These are phyloP conservation scores for Drosophila parabipectinata DNA, from an alignment of 1,140 invertebrate genomes.

Conservation along the genomic window DNA sequence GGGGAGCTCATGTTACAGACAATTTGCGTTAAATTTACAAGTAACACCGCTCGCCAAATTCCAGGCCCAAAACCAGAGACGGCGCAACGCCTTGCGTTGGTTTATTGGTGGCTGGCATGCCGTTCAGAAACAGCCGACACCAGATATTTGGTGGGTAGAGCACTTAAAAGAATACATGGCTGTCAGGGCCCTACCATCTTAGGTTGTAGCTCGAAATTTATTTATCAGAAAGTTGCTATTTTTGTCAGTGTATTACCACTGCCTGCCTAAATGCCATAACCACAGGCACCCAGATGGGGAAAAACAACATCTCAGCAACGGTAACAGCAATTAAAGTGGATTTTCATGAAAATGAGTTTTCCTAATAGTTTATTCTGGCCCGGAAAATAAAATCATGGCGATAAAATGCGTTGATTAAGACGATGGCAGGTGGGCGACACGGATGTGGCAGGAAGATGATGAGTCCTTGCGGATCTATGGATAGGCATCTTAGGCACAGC, in stretches of 20 bases:
- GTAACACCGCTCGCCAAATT: slow-evolving; percentile 65
- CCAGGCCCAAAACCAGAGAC: slow-evolving; percentile 41
- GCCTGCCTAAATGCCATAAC: slow-evolving; percentile 21
- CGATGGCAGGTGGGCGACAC: slow-evolving; percentile 20
- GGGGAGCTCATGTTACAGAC: slow-evolving; percentile 76
- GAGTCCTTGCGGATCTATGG: slow-evolving; percentile 6
- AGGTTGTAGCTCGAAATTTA: not conserved
- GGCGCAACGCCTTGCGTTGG: slow-evolving; percentile 39
- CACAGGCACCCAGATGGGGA: slow-evolving; percentile 21
- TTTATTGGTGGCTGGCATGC: slow-evolving; percentile 43
- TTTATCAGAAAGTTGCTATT: not conserved
- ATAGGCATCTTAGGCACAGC: slow-evolving; percentile 30
- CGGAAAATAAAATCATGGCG: slow-evolving; percentile 66
- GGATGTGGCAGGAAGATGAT: slow-evolving; percentile 25
- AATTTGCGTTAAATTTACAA: slow-evolving; percentile 82
- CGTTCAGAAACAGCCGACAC: slow-evolving; percentile 23
- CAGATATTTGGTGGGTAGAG: not conserved
- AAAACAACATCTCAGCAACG: slow-evolving; percentile 40
- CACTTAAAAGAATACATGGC: slow-evolving; percentile 17
- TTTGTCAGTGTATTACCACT: slow-evolving; percentile 16
- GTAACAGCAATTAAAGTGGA: slow-evolving; percentile 77
- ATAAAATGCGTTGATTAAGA: slow-evolving; percentile 69
- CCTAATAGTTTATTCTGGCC: slow-evolving; percentile 78
- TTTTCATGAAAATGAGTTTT: slow-evolving; percentile 80
- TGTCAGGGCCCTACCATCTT: no score